Evolutionary conservation across 2,888 invertebrate genomes (phyloP), one percentile per base, ranked within the genome.

Genomic region (Xestia rhomboidea): DNA sequence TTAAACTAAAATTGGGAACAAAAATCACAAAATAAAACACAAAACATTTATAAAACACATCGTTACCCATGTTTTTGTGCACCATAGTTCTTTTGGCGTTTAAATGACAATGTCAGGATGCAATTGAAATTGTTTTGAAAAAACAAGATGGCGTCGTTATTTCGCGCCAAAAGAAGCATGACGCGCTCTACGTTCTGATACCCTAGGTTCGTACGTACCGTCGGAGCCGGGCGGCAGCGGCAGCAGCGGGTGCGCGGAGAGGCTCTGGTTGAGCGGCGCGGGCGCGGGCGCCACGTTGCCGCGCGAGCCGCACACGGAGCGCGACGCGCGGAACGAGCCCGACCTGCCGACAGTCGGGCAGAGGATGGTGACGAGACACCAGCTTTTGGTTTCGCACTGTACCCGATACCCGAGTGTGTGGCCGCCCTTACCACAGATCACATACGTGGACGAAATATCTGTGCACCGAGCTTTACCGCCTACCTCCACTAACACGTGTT

Each of bases 211-310:
- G 87, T 92, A 96, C 95, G 93, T 96, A 97, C 97, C 97, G 92
- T 96, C 96, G 77, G 97, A 97, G 97, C 97, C 97, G 94, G 97
- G 97, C 95, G 97, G 98, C 97, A 99, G 98, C 97, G 99, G 99
- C 97, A 99, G 98, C 97, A 99, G 98, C 97, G 98, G 98, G 97
- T 98, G 98, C 97, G 98, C 98, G 97, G 98, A 98, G 97, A 98
- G 98, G 98, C 98, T 98, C 97, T 95, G 97, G 97, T 95, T 85
- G 90, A 89, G 90, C 89, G 97, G 82, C 97, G 96, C 97, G 97
- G 96, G 96, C 96, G 94, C 96, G 86, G 89, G 81, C 85, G 90
- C 98, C 97, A 98, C 98, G 98, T 98, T 98, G 97, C 98, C 98
- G 97, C 92, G 92, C 97, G 98, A 98, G 94, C 97, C 97, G 95